Percentiles rank a stretch among this genome's conserved stretches.
These are phyloP conservation scores for Spicauda simplicius DNA, from an alignment of 2,888 invertebrate genomes.

Conservation along the genomic window DNA sequence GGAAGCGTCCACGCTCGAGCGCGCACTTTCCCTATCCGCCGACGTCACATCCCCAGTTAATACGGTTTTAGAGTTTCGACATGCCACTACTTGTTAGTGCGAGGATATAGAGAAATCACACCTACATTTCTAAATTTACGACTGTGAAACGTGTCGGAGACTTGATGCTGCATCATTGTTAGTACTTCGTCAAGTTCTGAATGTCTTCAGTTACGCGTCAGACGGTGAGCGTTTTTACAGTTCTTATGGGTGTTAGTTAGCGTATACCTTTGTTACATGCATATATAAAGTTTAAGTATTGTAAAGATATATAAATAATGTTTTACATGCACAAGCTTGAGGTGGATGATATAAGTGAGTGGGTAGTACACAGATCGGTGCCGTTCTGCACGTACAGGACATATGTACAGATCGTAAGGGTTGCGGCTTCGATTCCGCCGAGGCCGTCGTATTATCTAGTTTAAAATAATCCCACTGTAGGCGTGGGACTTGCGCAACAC, in stretches of 20 bases:
- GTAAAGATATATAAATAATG: slow-evolving; percentile 5
- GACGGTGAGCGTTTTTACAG: not conserved
- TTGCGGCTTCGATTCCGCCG: slow-evolving; percentile 56
- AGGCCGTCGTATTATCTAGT: slow-evolving; percentile 68
- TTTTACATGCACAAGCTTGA: slow-evolving; percentile 12
- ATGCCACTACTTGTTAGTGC: slow-evolving; percentile 32
- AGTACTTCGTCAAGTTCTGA: not conserved
- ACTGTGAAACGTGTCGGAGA: too few species aligned
- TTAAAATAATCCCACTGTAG: slow-evolving; percentile 80
- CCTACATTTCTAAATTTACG: not conserved
- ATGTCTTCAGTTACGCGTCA: not conserved
- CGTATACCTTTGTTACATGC: slow-evolving; percentile 11
- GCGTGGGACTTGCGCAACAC: slow-evolving; percentile 82
- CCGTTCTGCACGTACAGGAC: slow-evolving; percentile 56
- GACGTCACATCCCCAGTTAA: slow-evolving; percentile 57
- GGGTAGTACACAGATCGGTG: slow-evolving; percentile 60
- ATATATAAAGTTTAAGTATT: slow-evolving; percentile 15
- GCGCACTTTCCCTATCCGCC: slow-evolving; percentile 76
- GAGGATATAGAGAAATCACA: slow-evolving; percentile 32
- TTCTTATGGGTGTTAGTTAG: slow-evolving; percentile 15
- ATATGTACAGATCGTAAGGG: slow-evolving; percentile 55
- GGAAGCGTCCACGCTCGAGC: slow-evolving; percentile 68
- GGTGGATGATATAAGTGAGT: slow-evolving; percentile 43
- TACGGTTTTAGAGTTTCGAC: slow-evolving; percentile 39
- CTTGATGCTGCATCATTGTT: not conserved